A percentile compares a stretch with the other conserved stretches of the same genome.
Conservation (phyloP, 2,888 invertebrate species). For the Ophion costatus region DNA sequence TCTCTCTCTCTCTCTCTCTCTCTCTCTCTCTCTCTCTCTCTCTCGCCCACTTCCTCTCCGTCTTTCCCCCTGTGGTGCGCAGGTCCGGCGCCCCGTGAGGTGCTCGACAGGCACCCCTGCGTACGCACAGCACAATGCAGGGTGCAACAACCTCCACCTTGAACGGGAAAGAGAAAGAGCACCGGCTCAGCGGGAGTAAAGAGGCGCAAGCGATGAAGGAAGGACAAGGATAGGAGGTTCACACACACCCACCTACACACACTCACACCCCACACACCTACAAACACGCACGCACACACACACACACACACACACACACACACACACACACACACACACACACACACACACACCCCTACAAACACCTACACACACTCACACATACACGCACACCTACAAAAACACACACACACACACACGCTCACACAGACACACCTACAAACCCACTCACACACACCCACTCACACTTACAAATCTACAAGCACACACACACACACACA, state of each 20-base stretch:
- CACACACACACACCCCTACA: not conserved
- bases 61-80: conserved; percentile 47
- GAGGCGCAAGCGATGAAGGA: conserved; percentile 46
- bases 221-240: conserved; percentile 45
- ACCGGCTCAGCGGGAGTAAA: conserved; percentile 49
- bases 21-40: not conserved
- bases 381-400: not conserved
- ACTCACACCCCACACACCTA: not conserved
- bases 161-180: conserved; percentile 60
- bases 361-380: not conserved
- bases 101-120: conserved; percentile 65
- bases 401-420: not conserved
- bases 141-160: conserved; percentile 73
- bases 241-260: not conserved
- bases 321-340: not conserved
- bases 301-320: not conserved
- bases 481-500: not conserved
- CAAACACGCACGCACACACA: not conserved
- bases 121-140: conserved; percentile 67
- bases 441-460: not conserved
- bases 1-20: conserved; percentile 3
- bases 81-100: conserved; percentile 45
- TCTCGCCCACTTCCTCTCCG: not conserved
- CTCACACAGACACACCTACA: not conserved
- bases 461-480: too few relatives aligned